Percentiles rank a stretch among this genome's conserved stretches.
phyloP scores from a whole-genome alignment of 2,797 vertebrate species.

The Delichon dasypus region DNA sequence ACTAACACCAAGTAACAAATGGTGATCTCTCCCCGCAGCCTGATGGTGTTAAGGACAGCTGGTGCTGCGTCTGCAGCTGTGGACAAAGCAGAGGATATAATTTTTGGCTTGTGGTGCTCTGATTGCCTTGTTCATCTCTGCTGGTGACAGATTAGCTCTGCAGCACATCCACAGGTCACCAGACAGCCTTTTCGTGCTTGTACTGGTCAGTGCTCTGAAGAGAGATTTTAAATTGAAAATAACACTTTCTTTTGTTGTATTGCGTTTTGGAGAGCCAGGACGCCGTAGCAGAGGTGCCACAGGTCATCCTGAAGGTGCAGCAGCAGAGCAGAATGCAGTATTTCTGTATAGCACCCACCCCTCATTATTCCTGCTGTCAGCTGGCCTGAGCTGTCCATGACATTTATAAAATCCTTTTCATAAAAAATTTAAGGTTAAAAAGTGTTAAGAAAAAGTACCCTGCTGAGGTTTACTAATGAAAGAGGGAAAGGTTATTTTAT shows the following conservation, averaged over 20 bases:
- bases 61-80: slow-evolving; percentile 26
- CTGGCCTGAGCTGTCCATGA: not conserved
- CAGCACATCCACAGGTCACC: slow-evolving; percentile 33
- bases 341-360: not conserved
- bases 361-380: slow-evolving; percentile 14
- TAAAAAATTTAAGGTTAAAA: slow-evolving; percentile 58
- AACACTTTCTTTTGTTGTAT: slow-evolving; percentile 37
- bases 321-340: not conserved
- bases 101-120: slow-evolving; percentile 41
- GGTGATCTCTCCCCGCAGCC: not conserved
- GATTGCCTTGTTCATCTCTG: slow-evolving; percentile 56
- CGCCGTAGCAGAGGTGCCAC: not conserved
- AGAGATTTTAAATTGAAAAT: slow-evolving; percentile 53
- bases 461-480: slow-evolving; percentile 51
- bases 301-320: not conserved
- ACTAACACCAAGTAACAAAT: slow-evolving; percentile 40
- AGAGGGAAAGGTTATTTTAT: slow-evolving; percentile 60
- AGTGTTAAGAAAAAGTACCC: slow-evolving; percentile 14
- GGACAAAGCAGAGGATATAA: slow-evolving; percentile 17
- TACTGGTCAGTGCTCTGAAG: slow-evolving; percentile 33
- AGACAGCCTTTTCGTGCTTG: slow-evolving; percentile 23
- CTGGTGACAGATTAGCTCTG: slow-evolving; percentile 53
- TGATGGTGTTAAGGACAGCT: slow-evolving; percentile 35
- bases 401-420: slow-evolving; percentile 50
- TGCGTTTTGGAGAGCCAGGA: not conserved